Conservation (phyloP, 2,113 vertebrate genomes). For the Oryzias woworae region DNA sequence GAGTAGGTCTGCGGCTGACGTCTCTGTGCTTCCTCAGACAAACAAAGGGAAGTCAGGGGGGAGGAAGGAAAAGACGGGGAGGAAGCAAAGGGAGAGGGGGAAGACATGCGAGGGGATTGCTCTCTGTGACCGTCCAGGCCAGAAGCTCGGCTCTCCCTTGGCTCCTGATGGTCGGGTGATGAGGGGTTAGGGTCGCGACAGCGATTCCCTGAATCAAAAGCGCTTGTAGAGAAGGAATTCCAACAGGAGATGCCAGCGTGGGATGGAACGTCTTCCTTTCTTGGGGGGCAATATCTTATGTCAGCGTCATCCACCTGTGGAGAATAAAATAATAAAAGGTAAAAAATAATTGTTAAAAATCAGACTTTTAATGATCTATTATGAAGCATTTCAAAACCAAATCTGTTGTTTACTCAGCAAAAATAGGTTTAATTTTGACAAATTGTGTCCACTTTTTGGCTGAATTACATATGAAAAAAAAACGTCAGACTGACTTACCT, state of each 20-base stretch:
- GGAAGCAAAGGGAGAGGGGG: conserved; percentile 28
- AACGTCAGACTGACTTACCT: conserved; percentile 66
- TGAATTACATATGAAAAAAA: background rate
- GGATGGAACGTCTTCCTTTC: conserved; percentile 46
- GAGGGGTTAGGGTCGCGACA: conserved; percentile 36
- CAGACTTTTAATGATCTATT: conserved; percentile 4
- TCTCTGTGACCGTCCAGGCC: conserved; percentile 27
- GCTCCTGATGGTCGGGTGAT: conserved; percentile 28
- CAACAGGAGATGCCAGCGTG: conserved; percentile 56
- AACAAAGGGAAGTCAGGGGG: conserved; percentile 56
- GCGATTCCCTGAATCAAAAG: conserved; percentile 26
- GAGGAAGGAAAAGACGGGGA: conserved; percentile 68
- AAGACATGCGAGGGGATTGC: conserved; percentile 29
- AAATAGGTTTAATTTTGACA: background rate
- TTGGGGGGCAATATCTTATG: conserved; percentile 70
- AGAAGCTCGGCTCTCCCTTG: conserved; percentile 27
- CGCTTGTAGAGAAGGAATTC: conserved; percentile 41
- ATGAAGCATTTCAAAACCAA: conserved; percentile 6
- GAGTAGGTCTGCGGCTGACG: conserved; percentile 22
- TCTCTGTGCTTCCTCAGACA: conserved; percentile 60
- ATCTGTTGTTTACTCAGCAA: background rate
- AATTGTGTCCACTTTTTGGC: background rate
- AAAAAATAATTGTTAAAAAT: conserved; percentile 10
- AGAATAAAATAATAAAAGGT: conserved; percentile 9
- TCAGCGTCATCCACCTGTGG: conserved; percentile 78